Percentiles rank a stretch among this genome's conserved stretches.
Evolutionary conservation across 2,113 vertebrate genomes (phyloP).

Genomic region (Narcine bancroftii): DNA sequence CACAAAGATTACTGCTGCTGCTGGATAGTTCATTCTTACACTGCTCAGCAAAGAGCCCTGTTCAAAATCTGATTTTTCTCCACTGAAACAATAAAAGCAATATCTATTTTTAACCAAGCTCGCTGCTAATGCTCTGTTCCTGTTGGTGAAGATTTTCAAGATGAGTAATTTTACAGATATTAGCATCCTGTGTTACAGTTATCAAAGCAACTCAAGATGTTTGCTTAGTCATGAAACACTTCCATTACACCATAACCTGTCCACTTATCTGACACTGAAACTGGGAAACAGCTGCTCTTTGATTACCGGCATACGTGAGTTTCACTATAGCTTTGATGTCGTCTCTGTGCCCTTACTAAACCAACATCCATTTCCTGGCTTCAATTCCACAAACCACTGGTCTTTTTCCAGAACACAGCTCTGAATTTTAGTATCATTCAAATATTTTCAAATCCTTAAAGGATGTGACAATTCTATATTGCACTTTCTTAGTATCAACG

Average conservation of each 20-base stretch:
- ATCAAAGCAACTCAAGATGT: conserved; percentile 25
- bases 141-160: not conserved
- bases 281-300: conserved; percentile 34
- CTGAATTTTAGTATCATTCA: no score
- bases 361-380: conserved; percentile 22
- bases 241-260: conserved; percentile 33
- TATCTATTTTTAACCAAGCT: conserved; percentile 1
- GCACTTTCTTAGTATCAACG: not conserved
- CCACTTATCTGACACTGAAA: conserved; percentile 10
- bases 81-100: not conserved
- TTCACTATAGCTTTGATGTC: conserved; percentile 10
- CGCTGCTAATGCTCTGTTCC: not conserved
- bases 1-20: not conserved
- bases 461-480: not conserved
- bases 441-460: not conserved
- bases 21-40: not conserved
- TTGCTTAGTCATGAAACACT: conserved; percentile 36
- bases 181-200: conserved; percentile 29
- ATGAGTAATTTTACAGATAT: conserved; percentile 19
- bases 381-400: not conserved
- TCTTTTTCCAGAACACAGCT: not conserved
- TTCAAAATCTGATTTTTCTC: not conserved
- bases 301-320: conserved; percentile 15
- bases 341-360: not conserved
- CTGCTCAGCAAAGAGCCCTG: no score